Evolutionary conservation across 2,888 invertebrate species (phyloP), one percentile per base, ranked within the genome.

Genomic region (Mythimna vitellina): DNA sequence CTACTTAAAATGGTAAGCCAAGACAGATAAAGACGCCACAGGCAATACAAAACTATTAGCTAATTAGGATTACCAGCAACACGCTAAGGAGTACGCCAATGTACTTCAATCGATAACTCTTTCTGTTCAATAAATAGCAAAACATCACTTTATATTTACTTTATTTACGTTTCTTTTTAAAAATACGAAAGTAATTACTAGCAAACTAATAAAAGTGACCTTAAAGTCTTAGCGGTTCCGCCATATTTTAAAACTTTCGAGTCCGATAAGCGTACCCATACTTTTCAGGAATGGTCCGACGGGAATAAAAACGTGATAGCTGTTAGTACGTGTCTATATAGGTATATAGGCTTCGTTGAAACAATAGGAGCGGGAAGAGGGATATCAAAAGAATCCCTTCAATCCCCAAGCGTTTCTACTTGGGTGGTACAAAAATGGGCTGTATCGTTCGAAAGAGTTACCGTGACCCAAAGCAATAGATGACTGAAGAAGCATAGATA

Each of bases 221-320:
- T 71, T 32, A 77, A 78, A 64, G 70, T 66, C 73, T 83, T 75
- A 60, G 20, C 38, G 56, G 65, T 53, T 61, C 12, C 53, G 32
- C 49, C 60, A 71, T 86, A 80, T 80, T 83, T 83, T 65, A 69
- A 38, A 85, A 85, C 61, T 74, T 85, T 46, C 14, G n/a, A 53
- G 6, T 62, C 22, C 38, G 63, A 65, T 65, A 68, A 72, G 61
- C 20, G 29, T 35, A 42, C 54, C 10, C 32, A 22, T 66, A 60
- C 29, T 66, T 62, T 38, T 5, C 6, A 35, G 35, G 51, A 63
- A 53, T 12, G 1, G 20, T 12, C 54, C 53, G 22, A 54, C 25
- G 38, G 61, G 57, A 54, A 46, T 62, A 60, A 54, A 69, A 62
- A 53, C 62, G 46, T 66, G 51, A 58, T 56, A 75, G 51, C 49